These are phyloP conservation scores for Heliconius ethilla DNA, from an alignment of 2,888 invertebrate genomes.

Conservation along the genomic window DNA sequence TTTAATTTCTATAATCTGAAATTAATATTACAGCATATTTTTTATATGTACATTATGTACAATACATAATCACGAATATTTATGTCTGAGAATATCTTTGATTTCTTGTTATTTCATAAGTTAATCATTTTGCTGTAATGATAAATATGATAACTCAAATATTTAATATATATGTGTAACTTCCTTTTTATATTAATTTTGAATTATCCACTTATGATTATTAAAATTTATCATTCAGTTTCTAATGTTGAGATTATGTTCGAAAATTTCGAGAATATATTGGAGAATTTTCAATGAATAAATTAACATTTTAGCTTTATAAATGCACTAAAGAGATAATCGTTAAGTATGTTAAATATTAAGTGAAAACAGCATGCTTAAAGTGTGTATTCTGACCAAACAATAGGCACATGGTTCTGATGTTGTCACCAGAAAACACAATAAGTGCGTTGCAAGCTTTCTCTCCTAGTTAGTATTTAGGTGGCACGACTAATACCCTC, in stretches of 20 bases:
- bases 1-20: no score
- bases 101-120: not conserved
- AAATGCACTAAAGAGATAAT: no score
- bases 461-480: conserved; percentile 39
- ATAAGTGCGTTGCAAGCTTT: conserved; percentile 40
- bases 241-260: no score
- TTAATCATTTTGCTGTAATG: not conserved
- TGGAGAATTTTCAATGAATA: no score
- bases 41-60: not conserved
- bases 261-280: no score
- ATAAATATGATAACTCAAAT: conserved; percentile 1
- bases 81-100: not conserved
- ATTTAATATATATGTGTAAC: not conserved
- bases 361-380: not conserved
- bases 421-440: conserved; percentile 5
- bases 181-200: no score
- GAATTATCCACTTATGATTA: no score
- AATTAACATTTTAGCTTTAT: no score
- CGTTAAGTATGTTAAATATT: not conserved
- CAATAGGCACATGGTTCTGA: not conserved
- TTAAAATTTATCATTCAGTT: no score
- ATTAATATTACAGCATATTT: no score
- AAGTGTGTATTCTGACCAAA: not conserved
- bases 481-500: conserved; percentile 39
- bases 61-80: not conserved